phyloP scores from a whole-genome alignment of 2,797 vertebrate species.

The Falco cherrug region DNA sequence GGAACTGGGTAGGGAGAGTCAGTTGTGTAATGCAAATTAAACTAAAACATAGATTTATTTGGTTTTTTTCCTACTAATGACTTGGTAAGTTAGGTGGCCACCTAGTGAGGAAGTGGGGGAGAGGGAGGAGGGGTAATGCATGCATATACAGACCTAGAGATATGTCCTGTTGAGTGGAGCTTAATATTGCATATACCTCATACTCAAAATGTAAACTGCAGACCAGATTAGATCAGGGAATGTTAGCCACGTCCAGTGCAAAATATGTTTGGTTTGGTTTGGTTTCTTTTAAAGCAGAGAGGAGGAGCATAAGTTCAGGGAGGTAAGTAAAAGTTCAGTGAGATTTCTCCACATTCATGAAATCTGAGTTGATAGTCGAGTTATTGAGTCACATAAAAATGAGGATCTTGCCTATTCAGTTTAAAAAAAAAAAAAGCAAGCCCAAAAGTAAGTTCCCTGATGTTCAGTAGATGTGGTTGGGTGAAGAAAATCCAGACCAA shows the following conservation, averaged over 20 bases:
- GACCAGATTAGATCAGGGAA: conserved; percentile 36
- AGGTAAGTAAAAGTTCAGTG: conserved; percentile 65
- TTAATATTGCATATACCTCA: not conserved
- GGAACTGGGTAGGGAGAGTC: not conserved
- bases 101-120: not conserved
- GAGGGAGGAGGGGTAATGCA: not conserved
- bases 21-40: not conserved
- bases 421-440: not conserved
- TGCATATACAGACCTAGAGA: not conserved
- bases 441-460: conserved; percentile 28
- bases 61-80: not conserved
- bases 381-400: conserved; percentile 41
- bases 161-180: not conserved
- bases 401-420: conserved; percentile 24
- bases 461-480: conserved; percentile 56
- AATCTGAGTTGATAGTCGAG: conserved; percentile 48
- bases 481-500: conserved; percentile 51
- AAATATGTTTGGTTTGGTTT: conserved; percentile 23
- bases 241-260: conserved; percentile 17
- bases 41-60: not conserved
- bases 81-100: not conserved
- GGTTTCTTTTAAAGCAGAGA: conserved; percentile 22
- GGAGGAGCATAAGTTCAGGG: conserved; percentile 47
- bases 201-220: not conserved
- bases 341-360: conserved; percentile 55